Conservation (phyloP, 2,113 vertebrate species). For the Okapia johnstoni region DNA sequence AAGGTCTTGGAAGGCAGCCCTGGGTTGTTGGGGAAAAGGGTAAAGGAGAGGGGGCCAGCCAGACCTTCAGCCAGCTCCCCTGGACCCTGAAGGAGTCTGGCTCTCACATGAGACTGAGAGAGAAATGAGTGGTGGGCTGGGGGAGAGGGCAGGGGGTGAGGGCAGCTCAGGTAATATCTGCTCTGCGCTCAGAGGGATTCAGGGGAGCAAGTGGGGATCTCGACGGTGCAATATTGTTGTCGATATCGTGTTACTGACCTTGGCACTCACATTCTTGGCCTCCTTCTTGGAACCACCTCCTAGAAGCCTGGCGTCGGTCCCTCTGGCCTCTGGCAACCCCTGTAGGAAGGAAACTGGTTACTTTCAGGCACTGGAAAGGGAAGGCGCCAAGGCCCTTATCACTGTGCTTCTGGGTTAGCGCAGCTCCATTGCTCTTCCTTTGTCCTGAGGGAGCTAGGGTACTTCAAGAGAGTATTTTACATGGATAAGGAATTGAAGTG, state of each 20-base stretch:
- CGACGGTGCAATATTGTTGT: neutral
- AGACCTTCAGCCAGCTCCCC: neutral
- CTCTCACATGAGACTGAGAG: neutral
- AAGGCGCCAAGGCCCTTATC: neutral
- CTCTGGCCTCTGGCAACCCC: constrained; percentile 38
- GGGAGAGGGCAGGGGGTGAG: neutral
- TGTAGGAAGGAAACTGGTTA: constrained; percentile 41
- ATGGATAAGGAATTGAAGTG: neutral
- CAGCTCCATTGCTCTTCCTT: neutral
- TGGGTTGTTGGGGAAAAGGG: neutral
- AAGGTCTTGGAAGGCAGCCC: neutral
- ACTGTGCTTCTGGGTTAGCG: neutral
- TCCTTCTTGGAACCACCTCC: neutral
- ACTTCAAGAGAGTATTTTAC: constrained; percentile 10
- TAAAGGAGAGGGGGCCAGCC: neutral
- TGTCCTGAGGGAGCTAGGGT: neutral
- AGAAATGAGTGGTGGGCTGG: neutral
- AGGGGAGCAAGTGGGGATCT: neutral
- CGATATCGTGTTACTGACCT: constrained; percentile 52
- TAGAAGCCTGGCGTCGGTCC: neutral
- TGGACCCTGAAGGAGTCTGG: neutral
- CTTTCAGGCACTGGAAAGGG: neutral
- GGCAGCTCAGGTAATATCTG: neutral
- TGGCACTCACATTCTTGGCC: constrained; percentile 56
- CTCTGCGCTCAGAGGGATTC: neutral